Base-by-base conservation (phyloP, 2,888 invertebrate genomes). In the Colostygia pectinataria region DNA sequence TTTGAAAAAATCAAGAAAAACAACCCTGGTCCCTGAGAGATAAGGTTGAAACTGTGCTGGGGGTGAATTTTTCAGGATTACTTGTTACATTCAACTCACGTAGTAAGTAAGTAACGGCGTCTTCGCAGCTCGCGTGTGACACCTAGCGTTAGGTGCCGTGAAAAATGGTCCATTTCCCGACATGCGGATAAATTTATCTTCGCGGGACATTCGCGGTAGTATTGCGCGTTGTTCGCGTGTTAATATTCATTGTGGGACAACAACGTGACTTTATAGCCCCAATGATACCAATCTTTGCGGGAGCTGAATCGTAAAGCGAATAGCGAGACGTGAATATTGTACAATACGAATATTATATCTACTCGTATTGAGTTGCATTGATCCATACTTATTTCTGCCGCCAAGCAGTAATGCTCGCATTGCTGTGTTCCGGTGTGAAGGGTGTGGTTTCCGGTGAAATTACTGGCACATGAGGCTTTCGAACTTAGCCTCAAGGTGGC, bases 141-240 rank as follows among this genome's bases (percentile, higher is more conserved):
- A 86, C 85, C 84, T 78, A 85, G 78, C 83, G 86, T 84, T 87
- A 85, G 87, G 86, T 83, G 85, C 83, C 74, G 82, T 89, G 83
- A 83, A 83, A 85, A 90, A 89, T 90, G 88, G 85, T 76, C 84
- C 85, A 80, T 80, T 80, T 77, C 77, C 77, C 74, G 69, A 69
- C 80, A 74, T 66, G 77, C 77, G 84, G 88, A 90, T 90, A 89
- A 88, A 89, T 90, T 88, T 83, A 88, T 87, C 88, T 76, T 70
- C 75, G 77, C 73, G 78, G 71, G 74, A 76, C 77, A 87, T 75
- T 71, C 74, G 76, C 73, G 77, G 71, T 72, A 76, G 76, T 80
- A 78, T 78, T 83, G 81, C 83, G 71, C 80, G 79, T 80, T 88
- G 83, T 79, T 77, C 74, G 72, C 74, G 77, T 83, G 88, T 89